Base-by-base conservation (phyloP, 1,140 invertebrate species). In the Heterodera carotae region DNA sequence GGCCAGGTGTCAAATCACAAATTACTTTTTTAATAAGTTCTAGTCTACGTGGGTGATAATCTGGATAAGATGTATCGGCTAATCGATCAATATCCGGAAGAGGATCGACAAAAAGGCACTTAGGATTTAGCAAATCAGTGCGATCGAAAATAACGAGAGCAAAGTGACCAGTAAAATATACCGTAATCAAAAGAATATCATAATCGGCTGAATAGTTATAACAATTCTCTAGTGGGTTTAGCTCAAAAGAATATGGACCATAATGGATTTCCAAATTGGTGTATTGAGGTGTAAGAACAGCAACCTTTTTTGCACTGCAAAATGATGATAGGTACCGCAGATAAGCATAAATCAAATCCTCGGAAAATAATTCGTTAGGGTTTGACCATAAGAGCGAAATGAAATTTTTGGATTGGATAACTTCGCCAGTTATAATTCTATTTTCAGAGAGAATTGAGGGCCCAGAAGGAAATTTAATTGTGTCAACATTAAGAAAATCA, bases 171-270 rank as follows among this genome's bases (percentile, higher is more conserved):
- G 4, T 29, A 31, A 69, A 69, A 10, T 22, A 69, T 0, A 69
- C 1, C 10, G 67, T 27, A 6, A 69, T 29, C 27, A 69, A 69
- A 10, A 69, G 33, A 31, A 69, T 69, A 1, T 69, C 67, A 69
- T 69, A 69, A 12, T 69, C 29, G 2, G 22, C 34, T 29, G 67
- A 69, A 69, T 69, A 33, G 12, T 69, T 69, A 69, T 6, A 69
- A 33, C 67, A 69, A 25, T 69, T 69, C 2, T 69, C 67, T 2
- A 69, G 22, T 12, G 29, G 4, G 33, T 25, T 69, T 3, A 33
- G 7, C n/a, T 22, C 18, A 8, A 25, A 25, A 33, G 29, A 25
- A 33, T 33, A 8, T 8, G 67, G 67, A 10, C 48, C 48, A 69
- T 33, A 31, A n/a, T 29, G 25, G 12, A 43, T 25, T 4, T 69